Evolutionary conservation across 2,113 vertebrate species (phyloP), one percentile per base, ranked within the genome.

Genomic region (Istiophorus platypterus): DNA sequence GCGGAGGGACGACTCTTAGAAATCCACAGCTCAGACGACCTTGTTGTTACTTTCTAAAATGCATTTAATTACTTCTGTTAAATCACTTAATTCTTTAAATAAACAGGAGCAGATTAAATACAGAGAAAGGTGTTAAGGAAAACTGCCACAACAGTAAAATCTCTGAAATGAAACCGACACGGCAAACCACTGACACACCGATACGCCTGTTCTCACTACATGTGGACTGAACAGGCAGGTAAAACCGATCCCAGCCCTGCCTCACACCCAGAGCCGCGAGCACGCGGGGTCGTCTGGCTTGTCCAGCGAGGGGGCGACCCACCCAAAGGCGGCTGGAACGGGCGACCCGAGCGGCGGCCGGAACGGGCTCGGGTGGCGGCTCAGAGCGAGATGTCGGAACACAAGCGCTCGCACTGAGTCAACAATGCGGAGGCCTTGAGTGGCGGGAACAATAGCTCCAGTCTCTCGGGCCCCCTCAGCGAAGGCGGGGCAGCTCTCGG

Each of bases 351-450:
- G 59, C 64, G 1, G 70, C 2, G 12, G 41, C 12, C 41, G 41
- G 18, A 56, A 31, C 42, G 4, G 71, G 58, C 74, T 52, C 64
- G 0, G 61, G 61, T 64, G 42, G 78, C 56, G 37, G 64, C 59
- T 42, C 51, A 7, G 42, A 0, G 34, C 71, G 72, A 76, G 22
- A 71, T 17, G 45, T 14, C 42, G 42, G 62, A 54, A 73, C 56
- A 68, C 67, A 69, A 68, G 37, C 41, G 57, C 17, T 59, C 22
- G n/a, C 2, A 72, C 62, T 81, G 80, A 80, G 78, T 79, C 82
- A 68, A 80, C 87, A 76, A 42, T 9, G 79, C 41, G 2, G 39
- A 62, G 70, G 71, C 59, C 74, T 51, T 4, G 14, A 51, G 65
- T 52, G 51, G 31, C 31, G 6, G 13, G 45, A 68, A 78, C 81